Evolutionary conservation across 2,797 vertebrate species (phyloP).

Genomic region (Podarcis lilfordi): DNA sequence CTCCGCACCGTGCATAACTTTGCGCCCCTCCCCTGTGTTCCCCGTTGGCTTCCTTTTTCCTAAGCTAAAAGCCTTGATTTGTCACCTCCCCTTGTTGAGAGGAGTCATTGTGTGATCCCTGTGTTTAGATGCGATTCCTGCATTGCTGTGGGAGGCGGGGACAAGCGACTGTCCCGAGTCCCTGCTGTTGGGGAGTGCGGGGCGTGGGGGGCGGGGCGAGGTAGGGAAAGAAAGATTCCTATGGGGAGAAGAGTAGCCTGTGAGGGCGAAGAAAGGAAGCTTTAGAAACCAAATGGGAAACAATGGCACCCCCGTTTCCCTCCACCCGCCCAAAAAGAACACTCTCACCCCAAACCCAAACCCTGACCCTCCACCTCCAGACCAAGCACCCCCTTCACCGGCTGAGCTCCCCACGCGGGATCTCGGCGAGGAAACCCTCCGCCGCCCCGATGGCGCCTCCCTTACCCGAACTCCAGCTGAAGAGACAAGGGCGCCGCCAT

Average conservation of each 20-base stretch:
- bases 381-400: background rate
- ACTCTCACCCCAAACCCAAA: too few relatives aligned
- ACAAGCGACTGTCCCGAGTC: background rate
- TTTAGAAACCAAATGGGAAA: background rate
- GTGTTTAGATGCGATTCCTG: too few relatives aligned
- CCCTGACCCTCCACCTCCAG: too few relatives aligned
- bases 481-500: conserved; percentile 91
- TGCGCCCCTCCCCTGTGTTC: too few relatives aligned
- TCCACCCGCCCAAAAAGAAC: background rate
- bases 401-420: background rate
- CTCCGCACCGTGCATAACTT: too few relatives aligned
- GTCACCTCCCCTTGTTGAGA: too few relatives aligned
- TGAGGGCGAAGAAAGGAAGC: background rate
- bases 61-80: too few relatives aligned
- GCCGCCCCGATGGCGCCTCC: background rate
- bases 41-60: too few relatives aligned
- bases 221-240: background rate
- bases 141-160: too few relatives aligned
- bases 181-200: background rate
- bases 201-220: background rate
- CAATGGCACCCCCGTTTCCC: background rate
- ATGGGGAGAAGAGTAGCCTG: background rate
- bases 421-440: background rate
- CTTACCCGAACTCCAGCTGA: conserved; percentile 93
- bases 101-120: too few relatives aligned